Evolutionary conservation across 2,113 vertebrate species (phyloP).

Genomic region (Rhinogobius similis): DNA sequence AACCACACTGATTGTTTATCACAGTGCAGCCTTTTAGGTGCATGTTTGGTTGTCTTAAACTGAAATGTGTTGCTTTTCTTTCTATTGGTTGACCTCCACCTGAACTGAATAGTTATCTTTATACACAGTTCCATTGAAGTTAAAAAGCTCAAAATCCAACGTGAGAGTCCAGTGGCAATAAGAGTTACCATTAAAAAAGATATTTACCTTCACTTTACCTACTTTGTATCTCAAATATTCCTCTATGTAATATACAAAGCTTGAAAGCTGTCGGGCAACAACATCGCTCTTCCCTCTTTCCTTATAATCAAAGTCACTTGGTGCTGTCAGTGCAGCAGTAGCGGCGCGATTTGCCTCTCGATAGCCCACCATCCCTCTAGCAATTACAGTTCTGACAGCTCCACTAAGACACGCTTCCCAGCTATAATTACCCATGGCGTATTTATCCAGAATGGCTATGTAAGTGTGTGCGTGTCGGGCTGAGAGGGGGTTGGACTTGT

Average conservation of each 20-base stretch:
- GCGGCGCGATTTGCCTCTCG: conserved; percentile 69
- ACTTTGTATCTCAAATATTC: conserved; percentile 67
- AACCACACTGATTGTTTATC: no score
- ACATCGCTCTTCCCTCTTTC: conserved; percentile 65
- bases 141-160: neutral
- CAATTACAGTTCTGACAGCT: conserved; percentile 80
- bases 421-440: conserved; percentile 77
- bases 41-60: no score
- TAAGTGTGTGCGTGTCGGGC: conserved; percentile 48
- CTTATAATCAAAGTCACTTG: conserved; percentile 77
- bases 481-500: conserved; percentile 55
- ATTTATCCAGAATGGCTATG: conserved; percentile 71
- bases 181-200: conserved; percentile 39
- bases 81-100: no score
- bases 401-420: conserved; percentile 69
- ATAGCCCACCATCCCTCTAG: conserved; percentile 76
- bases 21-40: no score
- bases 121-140: no score
- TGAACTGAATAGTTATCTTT: no score
- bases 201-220: conserved; percentile 44
- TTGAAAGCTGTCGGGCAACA: conserved; percentile 59
- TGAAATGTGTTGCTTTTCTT: no score
- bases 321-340: conserved; percentile 57
- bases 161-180: neutral
- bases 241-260: conserved; percentile 65